Evolutionary conservation across 2,888 invertebrate species (phyloP).

Genomic region (Hemicrepidius hirtus): DNA sequence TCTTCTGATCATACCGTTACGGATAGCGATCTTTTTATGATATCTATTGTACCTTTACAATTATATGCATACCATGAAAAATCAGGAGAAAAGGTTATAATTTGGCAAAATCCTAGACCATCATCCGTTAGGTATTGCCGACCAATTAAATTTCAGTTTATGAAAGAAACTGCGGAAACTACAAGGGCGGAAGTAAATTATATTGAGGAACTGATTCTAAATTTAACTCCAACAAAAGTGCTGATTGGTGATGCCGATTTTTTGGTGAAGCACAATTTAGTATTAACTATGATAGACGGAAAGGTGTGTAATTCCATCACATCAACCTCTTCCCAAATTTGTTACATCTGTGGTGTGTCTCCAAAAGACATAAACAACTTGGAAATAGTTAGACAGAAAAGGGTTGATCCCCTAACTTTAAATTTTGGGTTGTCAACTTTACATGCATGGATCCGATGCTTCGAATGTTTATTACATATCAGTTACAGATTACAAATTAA

Average conservation of each 20-base stretch:
- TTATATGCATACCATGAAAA: too few relatives aligned
- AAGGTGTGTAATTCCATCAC: not conserved
- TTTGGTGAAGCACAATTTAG: not conserved
- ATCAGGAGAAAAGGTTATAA: not conserved
- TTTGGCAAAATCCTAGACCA: not conserved
- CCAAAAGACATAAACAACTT: conserved; percentile 3
- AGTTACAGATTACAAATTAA: not conserved
- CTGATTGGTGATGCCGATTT: not conserved
- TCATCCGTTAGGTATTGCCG: conserved; percentile 2
- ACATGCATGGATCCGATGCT: not conserved
- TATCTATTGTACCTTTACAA: not conserved
- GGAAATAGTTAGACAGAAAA: not conserved
- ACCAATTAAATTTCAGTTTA: not conserved
- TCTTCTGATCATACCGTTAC: not conserved
- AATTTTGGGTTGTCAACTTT: not conserved
- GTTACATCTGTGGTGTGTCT: not conserved
- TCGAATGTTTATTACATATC: not conserved
- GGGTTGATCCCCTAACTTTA: not conserved
- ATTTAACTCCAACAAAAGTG: not conserved
- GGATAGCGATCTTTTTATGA: not conserved
- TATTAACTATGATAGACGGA: not conserved
- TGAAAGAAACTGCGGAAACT: not conserved
- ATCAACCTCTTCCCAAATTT: not conserved
- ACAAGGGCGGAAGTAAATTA: not conserved
- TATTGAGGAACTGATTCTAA: not conserved